Evolutionary conservation across 35 echinoderm and acorn worm genomes (phyloP).

Genomic region (Anneissia japonica): DNA sequence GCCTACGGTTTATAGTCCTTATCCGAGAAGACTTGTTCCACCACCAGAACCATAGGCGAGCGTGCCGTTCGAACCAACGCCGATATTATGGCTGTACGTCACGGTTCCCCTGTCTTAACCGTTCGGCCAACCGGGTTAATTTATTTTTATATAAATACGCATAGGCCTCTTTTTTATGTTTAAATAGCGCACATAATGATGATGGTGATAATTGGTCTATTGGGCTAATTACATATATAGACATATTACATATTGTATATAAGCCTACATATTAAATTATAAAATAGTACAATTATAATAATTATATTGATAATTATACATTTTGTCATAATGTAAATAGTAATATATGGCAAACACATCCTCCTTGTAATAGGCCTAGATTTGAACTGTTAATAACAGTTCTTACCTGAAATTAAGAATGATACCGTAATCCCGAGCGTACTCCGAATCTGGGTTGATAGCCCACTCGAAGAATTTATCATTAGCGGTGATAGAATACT

Average conservation of each 20-base stretch:
- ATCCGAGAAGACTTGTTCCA: too few species aligned
- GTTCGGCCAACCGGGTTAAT: too few species aligned
- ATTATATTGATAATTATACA: background rate
- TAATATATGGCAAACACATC: background rate
- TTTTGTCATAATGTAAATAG: background rate
- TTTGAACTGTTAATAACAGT: background rate
- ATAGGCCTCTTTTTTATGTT: too few species aligned
- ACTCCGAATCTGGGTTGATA: slow-evolving; percentile 18
- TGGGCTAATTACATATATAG: background rate
- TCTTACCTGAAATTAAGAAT: slow-evolving; percentile 23
- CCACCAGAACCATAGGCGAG: too few species aligned
- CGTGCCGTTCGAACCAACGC: too few species aligned
- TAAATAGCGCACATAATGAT: background rate
- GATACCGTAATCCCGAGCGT: slow-evolving; percentile 8
- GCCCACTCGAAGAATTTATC: slow-evolving; percentile 50
- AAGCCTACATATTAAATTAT: background rate
- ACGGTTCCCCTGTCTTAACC: too few species aligned
- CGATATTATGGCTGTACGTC: too few species aligned
- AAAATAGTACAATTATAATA: background rate
- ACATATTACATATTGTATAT: background rate
- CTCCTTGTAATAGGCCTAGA: background rate
- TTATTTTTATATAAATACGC: too few species aligned
- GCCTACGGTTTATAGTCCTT: too few species aligned
- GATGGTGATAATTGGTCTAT: background rate
- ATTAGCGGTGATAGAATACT: slow-evolving; percentile 19